These are phyloP conservation scores for Euplexia lucipara DNA, from an alignment of 2,888 invertebrate species.

Conservation along the genomic window DNA sequence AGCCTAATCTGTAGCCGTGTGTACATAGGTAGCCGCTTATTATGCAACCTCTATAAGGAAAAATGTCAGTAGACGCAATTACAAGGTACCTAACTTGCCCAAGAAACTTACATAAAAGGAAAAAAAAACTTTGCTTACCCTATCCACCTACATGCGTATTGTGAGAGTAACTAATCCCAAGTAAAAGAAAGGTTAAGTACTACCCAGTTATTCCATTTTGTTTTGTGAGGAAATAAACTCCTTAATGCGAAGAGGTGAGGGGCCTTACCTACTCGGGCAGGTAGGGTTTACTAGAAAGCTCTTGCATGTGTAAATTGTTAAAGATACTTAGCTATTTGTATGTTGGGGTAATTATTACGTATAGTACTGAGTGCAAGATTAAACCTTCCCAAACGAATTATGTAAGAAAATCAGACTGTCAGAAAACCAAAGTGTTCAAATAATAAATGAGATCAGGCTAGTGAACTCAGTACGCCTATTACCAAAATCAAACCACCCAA, in stretches of 20 bases:
- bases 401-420: neutral
- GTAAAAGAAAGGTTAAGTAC: constrained; percentile 64
- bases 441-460: neutral
- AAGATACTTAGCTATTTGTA: neutral
- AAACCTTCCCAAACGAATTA: neutral
- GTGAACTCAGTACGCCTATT: too few relatives aligned
- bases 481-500: too few relatives aligned
- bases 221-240: constrained; percentile 72
- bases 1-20: too few relatives aligned
- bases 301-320: constrained; percentile 4
- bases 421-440: neutral
- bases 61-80: constrained; percentile 32
- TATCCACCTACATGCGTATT: constrained; percentile 27
- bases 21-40: neutral
- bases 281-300: neutral
- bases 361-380: constrained; percentile 1
- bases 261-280: neutral
- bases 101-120: constrained; percentile 53
- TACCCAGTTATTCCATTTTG: constrained; percentile 69
- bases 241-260: constrained; percentile 39
- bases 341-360: neutral
- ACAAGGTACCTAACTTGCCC: constrained; percentile 42
- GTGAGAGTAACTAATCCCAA: constrained; percentile 54
- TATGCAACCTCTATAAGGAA: constrained; percentile 19
- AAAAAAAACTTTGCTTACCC: constrained; percentile 50